A percentile compares a stretch with the other conserved stretches of the same genome.
phyloP scores from a whole-genome alignment of 2,113 vertebrate species.

The Patagioenas fasciata region DNA sequence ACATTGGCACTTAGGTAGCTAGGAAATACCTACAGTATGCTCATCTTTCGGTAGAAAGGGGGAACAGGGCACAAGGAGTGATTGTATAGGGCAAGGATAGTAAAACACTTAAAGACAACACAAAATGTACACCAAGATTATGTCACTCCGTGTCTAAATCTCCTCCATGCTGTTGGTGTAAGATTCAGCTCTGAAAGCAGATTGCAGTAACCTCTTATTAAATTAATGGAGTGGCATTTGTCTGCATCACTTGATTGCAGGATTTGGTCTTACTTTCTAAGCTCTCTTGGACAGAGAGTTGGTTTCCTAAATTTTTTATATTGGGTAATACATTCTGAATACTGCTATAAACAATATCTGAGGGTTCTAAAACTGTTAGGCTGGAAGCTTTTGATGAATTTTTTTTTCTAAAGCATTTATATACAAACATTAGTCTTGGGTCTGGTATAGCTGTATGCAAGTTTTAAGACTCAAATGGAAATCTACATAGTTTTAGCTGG shows the following conservation, averaged over 20 bases:
- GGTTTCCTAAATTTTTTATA: not conserved
- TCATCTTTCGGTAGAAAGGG: not conserved
- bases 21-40: not conserved
- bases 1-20: not conserved
- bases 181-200: slow-evolving; percentile 18
- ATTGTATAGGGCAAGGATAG: not conserved
- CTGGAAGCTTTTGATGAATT: not conserved
- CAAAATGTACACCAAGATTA: not conserved
- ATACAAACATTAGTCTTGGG: not conserved
- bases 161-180: not conserved
- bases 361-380: not conserved
- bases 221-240: slow-evolving; percentile 49
- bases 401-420: not conserved
- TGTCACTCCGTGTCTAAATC: not conserved
- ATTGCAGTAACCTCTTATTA: slow-evolving; percentile 38
- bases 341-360: not conserved
- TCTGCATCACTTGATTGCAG: slow-evolving; percentile 47
- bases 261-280: slow-evolving; percentile 43
- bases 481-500: not conserved
- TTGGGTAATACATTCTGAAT: not conserved
- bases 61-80: not conserved
- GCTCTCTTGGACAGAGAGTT: not conserved
- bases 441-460: not conserved
- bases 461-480: not conserved
- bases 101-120: not conserved